Evolutionary conservation across 2,797 vertebrate species (phyloP).

Genomic region (Artibeus jamaicensis): DNA sequence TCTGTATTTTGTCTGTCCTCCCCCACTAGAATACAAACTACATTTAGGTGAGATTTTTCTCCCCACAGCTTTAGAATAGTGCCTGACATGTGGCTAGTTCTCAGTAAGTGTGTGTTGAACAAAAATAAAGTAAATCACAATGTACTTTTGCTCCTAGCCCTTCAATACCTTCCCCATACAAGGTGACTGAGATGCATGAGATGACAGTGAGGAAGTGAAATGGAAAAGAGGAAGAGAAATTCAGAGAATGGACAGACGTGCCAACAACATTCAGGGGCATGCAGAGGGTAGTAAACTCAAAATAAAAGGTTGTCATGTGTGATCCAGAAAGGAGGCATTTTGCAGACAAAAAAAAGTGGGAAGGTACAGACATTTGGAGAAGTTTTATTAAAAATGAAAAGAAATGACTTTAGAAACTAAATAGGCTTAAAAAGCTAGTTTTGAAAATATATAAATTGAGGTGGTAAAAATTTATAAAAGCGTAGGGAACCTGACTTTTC

Average conservation of each 20-base stretch:
- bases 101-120: not conserved
- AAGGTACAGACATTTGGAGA: not conserved
- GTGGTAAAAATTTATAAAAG: not conserved
- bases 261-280: not conserved
- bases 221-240: not conserved
- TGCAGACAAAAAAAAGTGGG: not conserved
- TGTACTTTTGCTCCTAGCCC: not conserved
- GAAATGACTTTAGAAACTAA: not conserved
- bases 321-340: not conserved
- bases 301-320: not conserved
- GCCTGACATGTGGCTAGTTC: not conserved
- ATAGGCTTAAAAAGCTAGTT: not conserved
- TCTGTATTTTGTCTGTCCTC: not conserved
- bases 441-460: not conserved
- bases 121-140: not conserved
- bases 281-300: not conserved
- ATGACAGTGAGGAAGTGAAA: not conserved
- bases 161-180: not conserved
- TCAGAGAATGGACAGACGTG: not conserved
- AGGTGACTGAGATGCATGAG: not conserved
- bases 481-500: not conserved
- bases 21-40: not conserved
- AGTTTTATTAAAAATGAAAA: not conserved
- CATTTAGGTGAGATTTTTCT: not conserved
- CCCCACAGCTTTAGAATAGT: not conserved